Conservation (phyloP, 2,797 vertebrate genomes). For the Acropternis orthonyx region DNA sequence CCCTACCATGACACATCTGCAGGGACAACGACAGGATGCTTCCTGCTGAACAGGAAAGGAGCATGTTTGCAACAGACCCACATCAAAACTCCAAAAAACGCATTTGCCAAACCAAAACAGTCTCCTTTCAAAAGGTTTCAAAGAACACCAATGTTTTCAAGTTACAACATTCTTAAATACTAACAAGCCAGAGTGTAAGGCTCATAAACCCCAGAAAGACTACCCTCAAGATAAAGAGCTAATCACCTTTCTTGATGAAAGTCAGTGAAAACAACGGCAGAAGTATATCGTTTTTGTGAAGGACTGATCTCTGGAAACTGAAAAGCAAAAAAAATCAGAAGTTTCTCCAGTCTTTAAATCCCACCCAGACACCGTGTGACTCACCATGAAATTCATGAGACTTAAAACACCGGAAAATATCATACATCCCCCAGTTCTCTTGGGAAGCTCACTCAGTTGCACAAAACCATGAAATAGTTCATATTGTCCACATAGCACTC, state of each 20-base stretch:
- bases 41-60: conserved; percentile 19
- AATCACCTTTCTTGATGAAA: neutral
- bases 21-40: conserved; percentile 6
- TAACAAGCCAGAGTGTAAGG: neutral
- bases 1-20: neutral
- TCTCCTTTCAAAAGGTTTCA: neutral
- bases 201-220: neutral
- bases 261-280: neutral
- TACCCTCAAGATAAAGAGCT: neutral
- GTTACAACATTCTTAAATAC: neutral
- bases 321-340: neutral
- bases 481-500: neutral
- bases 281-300: neutral
- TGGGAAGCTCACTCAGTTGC: neutral
- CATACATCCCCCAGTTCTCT: neutral
- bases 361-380: neutral
- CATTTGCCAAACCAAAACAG: neutral
- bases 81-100: neutral
- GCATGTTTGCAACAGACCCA: neutral
- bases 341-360: neutral
- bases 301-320: neutral
- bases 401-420: neutral
- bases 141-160: neutral
- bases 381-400: neutral
- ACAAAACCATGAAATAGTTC: neutral